Percentiles rank a stretch among this genome's conserved stretches.
These are phyloP conservation scores for Eidolon helvum DNA, from an alignment of 2,113 vertebrate genomes.

Conservation along the genomic window DNA sequence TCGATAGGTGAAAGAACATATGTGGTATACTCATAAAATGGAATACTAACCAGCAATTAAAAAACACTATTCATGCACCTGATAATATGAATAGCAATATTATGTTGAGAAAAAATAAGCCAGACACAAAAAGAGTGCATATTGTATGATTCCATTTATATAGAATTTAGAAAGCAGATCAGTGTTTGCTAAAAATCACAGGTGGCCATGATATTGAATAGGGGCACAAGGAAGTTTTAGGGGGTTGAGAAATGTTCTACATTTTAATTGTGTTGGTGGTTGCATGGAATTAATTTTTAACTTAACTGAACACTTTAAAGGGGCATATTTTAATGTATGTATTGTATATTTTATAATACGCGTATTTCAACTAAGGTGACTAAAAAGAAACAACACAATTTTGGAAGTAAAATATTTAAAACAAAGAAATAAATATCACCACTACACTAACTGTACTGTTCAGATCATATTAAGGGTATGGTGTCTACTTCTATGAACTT, in stretches of 20 bases:
- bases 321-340: not conserved
- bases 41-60: not conserved
- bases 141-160: not conserved
- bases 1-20: not conserved
- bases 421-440: not conserved
- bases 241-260: not conserved
- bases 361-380: not conserved
- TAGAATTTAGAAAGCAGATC: not conserved
- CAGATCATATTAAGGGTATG: not conserved
- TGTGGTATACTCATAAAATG: not conserved
- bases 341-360: not conserved
- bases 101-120: not conserved
- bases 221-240: not conserved
- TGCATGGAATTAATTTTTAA: not conserved
- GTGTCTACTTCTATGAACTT: not conserved
- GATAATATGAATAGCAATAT: not conserved
- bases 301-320: not conserved
- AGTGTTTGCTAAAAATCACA: not conserved
- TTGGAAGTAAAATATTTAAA: not conserved
- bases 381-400: not conserved
- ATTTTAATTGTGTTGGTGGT: not conserved
- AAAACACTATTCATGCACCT: not conserved
- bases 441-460: not conserved
- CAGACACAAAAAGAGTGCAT: not conserved
- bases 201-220: not conserved